Conservation (phyloP, 2,888 invertebrate species). For the Ochlodes sylvanus region DNA sequence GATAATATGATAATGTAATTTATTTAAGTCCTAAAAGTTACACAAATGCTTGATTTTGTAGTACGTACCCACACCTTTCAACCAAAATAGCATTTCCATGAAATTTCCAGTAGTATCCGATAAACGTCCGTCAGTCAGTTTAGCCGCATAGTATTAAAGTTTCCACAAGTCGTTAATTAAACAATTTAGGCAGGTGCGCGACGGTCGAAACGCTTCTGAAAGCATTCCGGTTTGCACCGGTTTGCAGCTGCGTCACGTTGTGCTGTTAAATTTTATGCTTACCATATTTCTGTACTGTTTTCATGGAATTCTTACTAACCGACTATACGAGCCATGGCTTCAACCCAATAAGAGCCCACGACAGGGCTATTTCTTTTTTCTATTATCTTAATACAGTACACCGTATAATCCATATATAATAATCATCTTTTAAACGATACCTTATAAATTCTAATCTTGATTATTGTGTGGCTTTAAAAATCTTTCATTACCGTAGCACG, state of each 20-base stretch:
- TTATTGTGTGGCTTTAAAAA: not conserved
- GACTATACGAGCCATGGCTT: no score
- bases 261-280: no score
- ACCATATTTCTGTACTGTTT: no score
- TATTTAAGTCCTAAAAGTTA: no score
- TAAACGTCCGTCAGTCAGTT: not conserved
- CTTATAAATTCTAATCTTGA: constrained; percentile 2
- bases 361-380: no score
- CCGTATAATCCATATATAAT: not conserved
- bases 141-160: not conserved
- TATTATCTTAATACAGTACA: no score
- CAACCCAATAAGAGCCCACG: no score
- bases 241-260: not conserved
- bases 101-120: not conserved
- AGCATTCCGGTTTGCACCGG: not conserved
- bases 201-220: not conserved
- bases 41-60: no score
- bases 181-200: not conserved
- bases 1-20: no score
- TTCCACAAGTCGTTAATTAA: constrained; percentile 3
- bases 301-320: no score
- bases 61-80: no score
- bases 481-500: not conserved
- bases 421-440: not conserved
- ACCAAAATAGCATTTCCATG: not conserved